Conservation (phyloP, 2,797 vertebrate species). For the Sebastes umbrosus region DNA sequence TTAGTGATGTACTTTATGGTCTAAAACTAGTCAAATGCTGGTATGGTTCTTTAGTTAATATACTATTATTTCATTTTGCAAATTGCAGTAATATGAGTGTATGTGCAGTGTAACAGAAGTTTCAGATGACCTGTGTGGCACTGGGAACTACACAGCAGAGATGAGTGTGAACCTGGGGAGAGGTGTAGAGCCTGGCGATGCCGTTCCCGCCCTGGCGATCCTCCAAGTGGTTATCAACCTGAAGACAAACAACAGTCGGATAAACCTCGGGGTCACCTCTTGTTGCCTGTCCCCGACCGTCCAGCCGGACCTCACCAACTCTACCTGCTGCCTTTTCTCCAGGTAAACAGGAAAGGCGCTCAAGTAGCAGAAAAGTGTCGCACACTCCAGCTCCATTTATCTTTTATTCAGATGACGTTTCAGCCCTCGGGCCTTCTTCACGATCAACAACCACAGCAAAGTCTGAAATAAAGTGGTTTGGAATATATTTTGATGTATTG, state of each 20-base stretch:
- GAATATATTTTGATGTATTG: background rate
- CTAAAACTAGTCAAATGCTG: background rate
- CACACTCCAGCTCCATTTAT: background rate
- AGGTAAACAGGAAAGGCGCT: constrained; percentile 62
- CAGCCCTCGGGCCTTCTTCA: background rate
- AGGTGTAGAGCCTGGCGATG: constrained; percentile 62
- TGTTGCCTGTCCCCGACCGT: constrained; percentile 77
- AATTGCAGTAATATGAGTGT: background rate
- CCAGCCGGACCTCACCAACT: constrained; percentile 52
- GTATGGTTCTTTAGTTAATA: background rate
- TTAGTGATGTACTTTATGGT: background rate
- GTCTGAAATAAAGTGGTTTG: background rate
- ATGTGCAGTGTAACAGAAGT: constrained; percentile 71
- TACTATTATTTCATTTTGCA: background rate
- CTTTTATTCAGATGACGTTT: background rate
- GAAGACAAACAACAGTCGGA: constrained; percentile 78
- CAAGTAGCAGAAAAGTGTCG: background rate
- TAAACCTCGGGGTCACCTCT: constrained; percentile 74
- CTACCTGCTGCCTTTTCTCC: constrained; percentile 78
- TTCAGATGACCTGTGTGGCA: constrained; percentile 79
- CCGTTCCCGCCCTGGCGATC: constrained; percentile 58
- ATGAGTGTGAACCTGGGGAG: constrained; percentile 76
- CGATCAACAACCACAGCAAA: background rate
- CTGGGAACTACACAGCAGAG: constrained; percentile 80
- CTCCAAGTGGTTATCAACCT: constrained; percentile 74